These are phyloP conservation scores for Phaethornis superciliosus DNA, from an alignment of 2,113 vertebrate species.

Conservation along the genomic window DNA sequence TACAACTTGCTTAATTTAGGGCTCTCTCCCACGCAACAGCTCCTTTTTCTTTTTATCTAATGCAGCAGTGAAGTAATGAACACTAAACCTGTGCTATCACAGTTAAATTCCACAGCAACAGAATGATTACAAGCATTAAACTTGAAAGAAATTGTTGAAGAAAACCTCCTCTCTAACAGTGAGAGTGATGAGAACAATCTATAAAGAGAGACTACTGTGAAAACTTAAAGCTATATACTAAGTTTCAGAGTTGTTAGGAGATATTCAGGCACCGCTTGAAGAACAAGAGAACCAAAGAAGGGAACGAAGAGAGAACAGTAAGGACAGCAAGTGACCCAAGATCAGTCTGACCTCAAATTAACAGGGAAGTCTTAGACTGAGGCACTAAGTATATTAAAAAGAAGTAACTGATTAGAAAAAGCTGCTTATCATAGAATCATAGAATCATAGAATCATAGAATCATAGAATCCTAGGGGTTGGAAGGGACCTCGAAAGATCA, in stretches of 20 bases:
- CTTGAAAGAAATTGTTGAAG: not conserved
- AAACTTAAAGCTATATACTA: not conserved
- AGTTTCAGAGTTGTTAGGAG: not conserved
- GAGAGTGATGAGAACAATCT: not conserved
- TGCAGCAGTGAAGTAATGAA: not conserved
- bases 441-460: too few relatives aligned
- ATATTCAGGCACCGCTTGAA: not conserved
- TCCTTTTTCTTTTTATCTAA: conserved; percentile 29
- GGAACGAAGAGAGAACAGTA: not conserved
- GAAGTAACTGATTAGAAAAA: not conserved
- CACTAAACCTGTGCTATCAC: not conserved
- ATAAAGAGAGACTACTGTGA: not conserved
- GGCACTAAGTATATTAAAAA: not conserved
- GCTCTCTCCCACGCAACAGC: not conserved
- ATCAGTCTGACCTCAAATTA: not conserved
- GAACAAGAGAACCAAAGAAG: not conserved
- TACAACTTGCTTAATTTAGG: conserved; percentile 22
- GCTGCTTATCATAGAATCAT: too few relatives aligned
- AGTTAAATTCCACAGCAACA: conserved; percentile 26
- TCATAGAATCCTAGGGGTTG: too few relatives aligned
- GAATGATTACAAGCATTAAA: conserved; percentile 19
- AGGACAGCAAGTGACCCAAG: not conserved
- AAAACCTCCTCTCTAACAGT: not conserved
- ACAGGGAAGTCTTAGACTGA: not conserved
- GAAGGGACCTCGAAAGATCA: too few relatives aligned